These are phyloP conservation scores for Capitella teleta DNA, from an alignment of 1,140 invertebrate genomes.

Conservation along the genomic window DNA sequence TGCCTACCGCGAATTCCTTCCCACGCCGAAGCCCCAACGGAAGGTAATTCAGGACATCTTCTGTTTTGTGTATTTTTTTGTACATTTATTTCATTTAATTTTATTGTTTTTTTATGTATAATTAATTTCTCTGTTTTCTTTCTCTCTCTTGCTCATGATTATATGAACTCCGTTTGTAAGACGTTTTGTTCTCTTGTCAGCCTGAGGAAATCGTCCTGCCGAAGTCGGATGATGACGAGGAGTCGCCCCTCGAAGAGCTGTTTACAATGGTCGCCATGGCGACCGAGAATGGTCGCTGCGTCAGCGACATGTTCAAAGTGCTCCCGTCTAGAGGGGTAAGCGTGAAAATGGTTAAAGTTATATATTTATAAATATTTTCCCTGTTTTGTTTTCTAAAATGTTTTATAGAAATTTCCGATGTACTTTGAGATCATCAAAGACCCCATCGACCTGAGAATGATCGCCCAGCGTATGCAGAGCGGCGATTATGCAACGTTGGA, in stretches of 20 bases:
- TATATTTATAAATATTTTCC: slow-evolving; percentile 5
- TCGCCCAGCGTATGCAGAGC: slow-evolving; percentile 53
- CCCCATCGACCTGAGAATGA: slow-evolving; percentile 40
- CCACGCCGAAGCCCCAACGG: too few relatives aligned
- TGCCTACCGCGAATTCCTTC: not conserved
- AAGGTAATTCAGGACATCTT: too few relatives aligned
- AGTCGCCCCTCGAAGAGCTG: slow-evolving; percentile 52
- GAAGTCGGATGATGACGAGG: slow-evolving; percentile 14
- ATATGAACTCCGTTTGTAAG: too few relatives aligned
- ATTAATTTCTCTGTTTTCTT: not conserved
- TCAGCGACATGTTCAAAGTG: slow-evolving; percentile 76
- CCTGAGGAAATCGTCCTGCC: too few relatives aligned
- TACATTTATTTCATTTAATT: not conserved
- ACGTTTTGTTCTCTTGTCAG: too few relatives aligned
- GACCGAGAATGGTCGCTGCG: slow-evolving; percentile 61
- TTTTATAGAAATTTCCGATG: slow-evolving; percentile 46
- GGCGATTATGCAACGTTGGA: slow-evolving; percentile 61
- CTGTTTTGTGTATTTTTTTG: not conserved
- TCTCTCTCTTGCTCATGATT: not conserved
- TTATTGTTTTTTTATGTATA: not conserved
- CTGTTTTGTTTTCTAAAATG: slow-evolving; percentile 24
- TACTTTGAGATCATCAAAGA: slow-evolving; percentile 41
- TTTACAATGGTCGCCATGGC: slow-evolving; percentile 71
- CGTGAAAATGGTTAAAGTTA: slow-evolving; percentile 3
- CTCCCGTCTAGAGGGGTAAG: slow-evolving; percentile 58